Base-by-base conservation (phyloP, 2,888 invertebrate species). In the Zhuqinia jingwanae region DNA sequence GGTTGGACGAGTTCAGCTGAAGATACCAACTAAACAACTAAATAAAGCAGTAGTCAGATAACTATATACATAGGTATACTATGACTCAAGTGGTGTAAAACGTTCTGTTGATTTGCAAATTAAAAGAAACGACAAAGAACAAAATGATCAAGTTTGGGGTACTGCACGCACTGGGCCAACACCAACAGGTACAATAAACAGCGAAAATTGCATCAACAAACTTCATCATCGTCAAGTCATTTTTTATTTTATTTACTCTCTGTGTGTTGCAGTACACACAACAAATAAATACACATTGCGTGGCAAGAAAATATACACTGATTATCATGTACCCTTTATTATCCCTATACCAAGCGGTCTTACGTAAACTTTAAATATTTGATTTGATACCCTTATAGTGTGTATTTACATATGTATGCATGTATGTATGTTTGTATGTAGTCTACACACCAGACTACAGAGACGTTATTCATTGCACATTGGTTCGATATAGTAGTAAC, bases 131-230 rank as follows among this genome's bases (percentile, higher is more conserved):
- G 36, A 65, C 65, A 65, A 65, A 65, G 36, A 65, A 30, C 36
- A 8, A n/a, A 15, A 5, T 50, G 50, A n/a, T 2, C 50, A 36
- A 3, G 36, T 36, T 8, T 3, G 1, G 17, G 36, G 36, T 65
- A 65, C 2, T 22, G 65, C 36, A 65, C 30, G 30, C 65, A 65
- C 30, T 13, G 11, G 36, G 36, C n/a, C 36, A 65, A 60, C 60
- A n/a, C 3, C 10, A n/a, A n/a, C 65, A 36, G 65, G 36, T 65
- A 36, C 65, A 65, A 27, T 20, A 17, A 53, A 5, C 8, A 25
- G 25, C n/a, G 30, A 65, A 36, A 65, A 65, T 65, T 65, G 65
- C 65, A 65, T 65, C 30, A 65, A 17, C 65, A 27, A 65, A 30
- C 17, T n/a, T 36, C 36, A 17, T 65, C n/a, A 30, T 65, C 36